Percentiles rank a stretch among this genome's conserved stretches.
These are phyloP conservation scores for Brenthis daphne DNA, from an alignment of 2,888 invertebrate species.

Conservation along the genomic window DNA sequence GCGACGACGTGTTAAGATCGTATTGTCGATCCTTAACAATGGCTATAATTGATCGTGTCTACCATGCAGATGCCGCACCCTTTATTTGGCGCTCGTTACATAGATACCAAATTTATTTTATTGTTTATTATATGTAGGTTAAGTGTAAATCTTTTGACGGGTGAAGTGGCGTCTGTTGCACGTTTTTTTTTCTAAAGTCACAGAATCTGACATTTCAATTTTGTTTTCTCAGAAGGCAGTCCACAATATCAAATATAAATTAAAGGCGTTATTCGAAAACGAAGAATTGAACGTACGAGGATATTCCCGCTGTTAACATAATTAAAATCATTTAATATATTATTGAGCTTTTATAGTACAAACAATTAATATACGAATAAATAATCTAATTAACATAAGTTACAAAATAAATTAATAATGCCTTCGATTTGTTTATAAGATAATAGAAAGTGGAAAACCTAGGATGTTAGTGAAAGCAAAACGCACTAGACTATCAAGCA, in stretches of 20 bases:
- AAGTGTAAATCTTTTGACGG: conserved; percentile 62
- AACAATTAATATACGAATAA: background rate
- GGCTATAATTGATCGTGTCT: conserved; percentile 74
- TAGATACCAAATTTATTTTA: conserved; percentile 60
- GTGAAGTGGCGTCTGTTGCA: conserved; percentile 47
- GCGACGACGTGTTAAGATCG: conserved; percentile 63
- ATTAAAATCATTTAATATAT: conserved; percentile 20
- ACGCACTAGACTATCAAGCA: too few species aligned
- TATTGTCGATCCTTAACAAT: conserved; percentile 69
- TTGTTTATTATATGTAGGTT: conserved; percentile 61
- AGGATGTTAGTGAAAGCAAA: too few species aligned
- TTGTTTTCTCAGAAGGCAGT: conserved; percentile 43
- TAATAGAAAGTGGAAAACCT: too few species aligned
- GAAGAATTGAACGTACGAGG: conserved; percentile 15
- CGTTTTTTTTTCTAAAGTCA: conserved; percentile 29
- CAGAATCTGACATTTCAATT: conserved; percentile 45
- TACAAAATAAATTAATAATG: too few species aligned
- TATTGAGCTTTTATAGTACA: conserved; percentile 5
- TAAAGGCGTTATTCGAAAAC: conserved; percentile 30
- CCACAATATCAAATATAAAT: conserved; percentile 32
- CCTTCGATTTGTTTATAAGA: too few species aligned
- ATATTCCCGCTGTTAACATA: conserved; percentile 23
- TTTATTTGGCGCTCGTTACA: conserved; percentile 57
- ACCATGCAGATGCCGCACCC: conserved; percentile 70
- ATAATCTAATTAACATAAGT: too few species aligned